phyloP scores from a whole-genome alignment of 2,888 invertebrate genomes.

The Synanthedon tipuliformis region DNA sequence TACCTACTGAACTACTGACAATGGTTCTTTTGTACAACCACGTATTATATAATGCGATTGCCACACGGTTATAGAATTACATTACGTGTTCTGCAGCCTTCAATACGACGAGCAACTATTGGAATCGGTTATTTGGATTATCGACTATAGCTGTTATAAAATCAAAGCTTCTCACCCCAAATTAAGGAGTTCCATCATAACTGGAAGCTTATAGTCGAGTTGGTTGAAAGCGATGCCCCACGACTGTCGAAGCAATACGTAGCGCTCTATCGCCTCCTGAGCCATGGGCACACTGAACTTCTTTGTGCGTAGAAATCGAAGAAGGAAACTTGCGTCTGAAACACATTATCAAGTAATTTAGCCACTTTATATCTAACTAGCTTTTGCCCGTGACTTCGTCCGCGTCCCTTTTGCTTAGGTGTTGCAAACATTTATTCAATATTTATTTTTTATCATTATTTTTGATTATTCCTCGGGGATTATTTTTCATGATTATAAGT shows the following conservation, averaged over 20 bases:
- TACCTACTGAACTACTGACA: too few relatives aligned
- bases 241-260: conserved; percentile 80
- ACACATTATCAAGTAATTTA: conserved; percentile 1
- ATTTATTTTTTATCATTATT: too few relatives aligned
- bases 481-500: too few relatives aligned
- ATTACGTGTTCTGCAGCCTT: too few relatives aligned
- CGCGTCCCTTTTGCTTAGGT: too few relatives aligned
- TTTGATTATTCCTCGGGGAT: too few relatives aligned
- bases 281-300: conserved; percentile 85
- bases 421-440: too few relatives aligned
- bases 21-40: neutral
- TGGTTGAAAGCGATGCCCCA: conserved; percentile 81
- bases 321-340: conserved; percentile 76
- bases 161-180: conserved; percentile 65
- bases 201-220: conserved; percentile 77
- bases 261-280: conserved; percentile 81
- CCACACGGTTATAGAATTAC: too few relatives aligned
- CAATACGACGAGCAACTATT: too few relatives aligned
- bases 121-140: too few relatives aligned
- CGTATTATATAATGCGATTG: too few relatives aligned
- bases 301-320: conserved; percentile 83
- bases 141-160: too few relatives aligned
- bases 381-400: neutral
- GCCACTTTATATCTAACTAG: neutral
- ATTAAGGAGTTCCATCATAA: conserved; percentile 77